phyloP scores from a whole-genome alignment of 2,113 vertebrate genomes.

The Paedocypris sp. region DNA sequence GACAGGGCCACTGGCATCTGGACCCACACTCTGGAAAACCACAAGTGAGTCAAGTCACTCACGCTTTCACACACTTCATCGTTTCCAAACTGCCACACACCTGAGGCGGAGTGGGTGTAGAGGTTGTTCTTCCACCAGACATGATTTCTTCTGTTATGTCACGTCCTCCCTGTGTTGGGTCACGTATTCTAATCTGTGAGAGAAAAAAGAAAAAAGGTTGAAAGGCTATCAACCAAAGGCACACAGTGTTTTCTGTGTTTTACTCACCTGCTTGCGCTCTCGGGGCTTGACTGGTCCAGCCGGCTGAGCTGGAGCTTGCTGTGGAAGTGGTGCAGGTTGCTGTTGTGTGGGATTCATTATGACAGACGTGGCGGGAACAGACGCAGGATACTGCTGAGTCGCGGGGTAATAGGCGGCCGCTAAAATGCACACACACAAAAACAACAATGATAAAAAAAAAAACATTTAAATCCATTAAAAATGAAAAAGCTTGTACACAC shows the following conservation, averaged over 20 bases:
- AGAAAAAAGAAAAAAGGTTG: neutral
- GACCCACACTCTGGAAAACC: constrained; percentile 7
- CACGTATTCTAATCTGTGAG: constrained; percentile 88
- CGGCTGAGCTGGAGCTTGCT: constrained; percentile 50
- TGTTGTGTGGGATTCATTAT: constrained; percentile 76
- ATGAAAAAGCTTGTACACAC: too few species aligned
- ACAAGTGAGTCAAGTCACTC: too few species aligned
- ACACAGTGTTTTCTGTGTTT: neutral
- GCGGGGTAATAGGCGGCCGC: constrained; percentile 88
- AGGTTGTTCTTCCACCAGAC: constrained; percentile 83
- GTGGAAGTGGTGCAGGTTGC: constrained; percentile 55
- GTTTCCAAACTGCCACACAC: too few species aligned
- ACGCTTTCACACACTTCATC: too few species aligned
- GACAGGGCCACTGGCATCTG: constrained; percentile 45
- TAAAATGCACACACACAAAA: constrained; percentile 37
- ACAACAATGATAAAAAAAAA: constrained; percentile 1
- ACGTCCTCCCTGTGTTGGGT: constrained; percentile 91
- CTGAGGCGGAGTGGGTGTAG: constrained; percentile 91
- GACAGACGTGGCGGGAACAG: constrained; percentile 73
- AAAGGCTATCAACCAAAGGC: neutral
- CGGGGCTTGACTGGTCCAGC: constrained; percentile 71
- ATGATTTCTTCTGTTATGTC: constrained; percentile 98
- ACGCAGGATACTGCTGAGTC: constrained; percentile 74
- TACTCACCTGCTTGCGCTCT: constrained; percentile 80
- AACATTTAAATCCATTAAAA: neutral